phyloP scores from a whole-genome alignment of 2,797 vertebrate genomes.

The Vespertilio murinus region DNA sequence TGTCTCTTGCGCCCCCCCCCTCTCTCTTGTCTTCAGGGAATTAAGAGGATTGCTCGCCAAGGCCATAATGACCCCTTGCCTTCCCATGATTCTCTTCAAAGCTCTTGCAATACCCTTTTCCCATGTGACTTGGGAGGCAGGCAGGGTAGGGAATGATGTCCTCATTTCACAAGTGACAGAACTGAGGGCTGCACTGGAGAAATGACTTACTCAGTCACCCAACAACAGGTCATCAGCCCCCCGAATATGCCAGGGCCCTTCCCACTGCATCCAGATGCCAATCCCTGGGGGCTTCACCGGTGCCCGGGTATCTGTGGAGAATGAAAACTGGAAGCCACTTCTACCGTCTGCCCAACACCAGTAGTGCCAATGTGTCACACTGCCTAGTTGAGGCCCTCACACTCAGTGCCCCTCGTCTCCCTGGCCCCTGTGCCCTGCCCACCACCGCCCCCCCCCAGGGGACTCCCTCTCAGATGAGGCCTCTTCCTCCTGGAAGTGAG shows the following conservation, averaged over 20 bases:
- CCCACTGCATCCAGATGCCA: slow-evolving; percentile 26
- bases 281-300: neutral
- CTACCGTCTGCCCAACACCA: slow-evolving; percentile 34
- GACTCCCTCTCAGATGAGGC: slow-evolving; percentile 56
- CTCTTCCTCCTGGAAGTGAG: slow-evolving; percentile 29
- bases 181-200: slow-evolving; percentile 17
- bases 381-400: neutral
- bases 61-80: slow-evolving; percentile 67
- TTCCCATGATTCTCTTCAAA: slow-evolving; percentile 53
- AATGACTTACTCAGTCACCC: neutral
- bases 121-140: slow-evolving; percentile 6
- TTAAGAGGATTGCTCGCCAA: slow-evolving; percentile 54
- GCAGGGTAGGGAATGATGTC: slow-evolving; percentile 29
- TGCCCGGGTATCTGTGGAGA: neutral
- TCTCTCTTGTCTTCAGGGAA: slow-evolving; percentile 75
- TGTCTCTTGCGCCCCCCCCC: neutral
- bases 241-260: neutral
- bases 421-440: neutral
- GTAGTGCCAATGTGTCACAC: slow-evolving; percentile 62
- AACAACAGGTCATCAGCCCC: neutral
- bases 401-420: neutral
- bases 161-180: neutral
- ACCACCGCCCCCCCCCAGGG: neutral
- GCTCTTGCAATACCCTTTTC: slow-evolving; percentile 44
- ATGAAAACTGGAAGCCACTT: slow-evolving; percentile 18